Base-by-base conservation (phyloP, 2,113 vertebrate genomes). In the Anolis sagrei region DNA sequence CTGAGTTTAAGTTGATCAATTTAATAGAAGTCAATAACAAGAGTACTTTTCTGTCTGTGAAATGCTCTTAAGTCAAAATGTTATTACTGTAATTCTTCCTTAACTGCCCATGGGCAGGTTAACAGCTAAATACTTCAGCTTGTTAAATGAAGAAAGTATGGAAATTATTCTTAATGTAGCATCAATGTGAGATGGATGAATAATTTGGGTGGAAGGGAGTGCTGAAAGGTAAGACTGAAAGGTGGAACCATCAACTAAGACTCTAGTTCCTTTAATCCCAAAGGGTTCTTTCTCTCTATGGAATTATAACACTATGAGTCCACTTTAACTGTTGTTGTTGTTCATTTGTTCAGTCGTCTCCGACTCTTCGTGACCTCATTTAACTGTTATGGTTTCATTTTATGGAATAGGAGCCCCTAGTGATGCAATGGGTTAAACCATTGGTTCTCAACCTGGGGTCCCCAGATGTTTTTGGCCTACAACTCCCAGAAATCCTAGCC, bases 81-180 rank as follows among this genome's bases (percentile, higher is more conserved):
- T 51, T 87, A 34, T 61, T 72, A 0, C 4, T 62, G 7, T 73
- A 77, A 72, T 87, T 92, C 54, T 88, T 85, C 66, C 1, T 84
- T 84, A 79, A 1, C 9, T 62, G 1, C 34, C 61, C 75, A 51
- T 48, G 73, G 19, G 61, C 2, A 44, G 61, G 23, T 83, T 64
- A 32, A 34, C 34, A 77, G 1, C 48, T 81, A 21, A 23, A n/a
- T 19, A 74, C 1, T 36, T 14, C 34, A 76, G 62, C 25, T 69
- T 2, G 62, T 92, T 62, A 86, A 82, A 73, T 49, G 48, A 54
- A 61, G 0, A 9, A 81, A 61, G 39, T 1, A 77, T 8, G 11
- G 25, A 87, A 34, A 1, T 19, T 7, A 0, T 48, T 49, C 0
- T 70, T 36, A 87, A 80, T 3, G n/a, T 34, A 11, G 7, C 8